Evolutionary conservation across 2,797 vertebrate species (phyloP), one percentile per base, ranked within the genome.

Genomic region (Argya squamiceps): DNA sequence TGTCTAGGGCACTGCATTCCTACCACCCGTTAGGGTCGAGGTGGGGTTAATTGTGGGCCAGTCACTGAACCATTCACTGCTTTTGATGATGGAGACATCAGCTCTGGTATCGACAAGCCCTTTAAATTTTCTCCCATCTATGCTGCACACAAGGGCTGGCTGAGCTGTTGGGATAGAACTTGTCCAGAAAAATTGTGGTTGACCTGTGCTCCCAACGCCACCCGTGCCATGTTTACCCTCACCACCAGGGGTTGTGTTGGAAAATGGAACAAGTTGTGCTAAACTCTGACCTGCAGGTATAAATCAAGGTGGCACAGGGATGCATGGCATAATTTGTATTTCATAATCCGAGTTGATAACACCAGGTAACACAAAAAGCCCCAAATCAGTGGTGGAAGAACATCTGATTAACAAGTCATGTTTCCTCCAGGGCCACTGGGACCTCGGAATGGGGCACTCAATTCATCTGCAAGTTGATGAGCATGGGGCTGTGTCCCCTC

Each of bases 21-120:
- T 46, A 10, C 27, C 26, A 37, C 2, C 17, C 50, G 0, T 11
- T 6, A 16, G 41, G 27, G 50, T 46, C 2, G 0, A 26, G 49
- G 21, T 20, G 13, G 49, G n/a, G 27, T 78, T 46, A 55, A 32
- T 30, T 2, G 1, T 36, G 60, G n/a, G 49, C 27, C n/a, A 46
- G 2, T 46, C 22, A 46, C 26, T 44, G 32, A 43, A 22, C 21
- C 27, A 46, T 37, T 55, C n/a, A 16, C 20, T 44, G 21, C 50
- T 78, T 78, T 21, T 36, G 27, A 12, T 32, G 22, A 32, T 13
- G 10, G 49, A 78, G 21, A 36, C 10, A 21, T 55, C 60, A 46
- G 17, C 41, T 55, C n/a, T 21, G 16, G 22, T 37, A 32, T 26
- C 12, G 8, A 65, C 17, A 55, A 65, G 22, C 27, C 27, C 41